Conservation (phyloP, 2,888 invertebrate genomes). For the Trisateles emortualis region DNA sequence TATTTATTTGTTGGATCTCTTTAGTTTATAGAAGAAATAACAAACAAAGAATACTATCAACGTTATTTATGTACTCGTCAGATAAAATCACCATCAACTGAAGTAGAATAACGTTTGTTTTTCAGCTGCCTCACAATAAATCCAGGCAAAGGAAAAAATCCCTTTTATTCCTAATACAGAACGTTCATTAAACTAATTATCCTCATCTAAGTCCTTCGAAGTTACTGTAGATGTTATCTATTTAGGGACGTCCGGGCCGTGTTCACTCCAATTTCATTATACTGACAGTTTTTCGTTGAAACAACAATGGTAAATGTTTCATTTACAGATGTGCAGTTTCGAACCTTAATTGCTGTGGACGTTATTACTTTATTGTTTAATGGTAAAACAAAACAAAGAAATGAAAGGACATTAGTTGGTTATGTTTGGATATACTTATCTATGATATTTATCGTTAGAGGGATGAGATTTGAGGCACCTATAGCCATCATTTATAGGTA, state of each 20-base stretch:
- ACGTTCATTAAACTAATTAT: conserved; percentile 75
- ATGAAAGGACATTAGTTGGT: not conserved
- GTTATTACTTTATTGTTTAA: conserved; percentile 31
- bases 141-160: conserved; percentile 43
- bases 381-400: conserved; percentile 9
- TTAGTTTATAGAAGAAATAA: not conserved
- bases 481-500: too few species aligned
- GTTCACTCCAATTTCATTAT: conserved; percentile 73
- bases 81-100: conserved; percentile 38
- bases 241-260: conserved; percentile 55
- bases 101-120: conserved; percentile 44
- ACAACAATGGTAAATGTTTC: conserved; percentile 33
- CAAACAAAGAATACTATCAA: not conserved
- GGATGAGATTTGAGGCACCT: too few species aligned
- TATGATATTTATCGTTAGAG: too few species aligned
- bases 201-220: conserved; percentile 58
- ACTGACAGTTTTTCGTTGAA: conserved; percentile 57
- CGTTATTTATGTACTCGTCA: conserved; percentile 16
- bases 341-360: conserved; percentile 26
- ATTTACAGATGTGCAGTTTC: conserved; percentile 9
- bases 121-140: conserved; percentile 38
- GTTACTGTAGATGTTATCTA: conserved; percentile 67
- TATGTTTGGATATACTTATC: not conserved
- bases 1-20: not conserved
- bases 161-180: conserved; percentile 50